Percentiles rank a stretch among this genome's conserved stretches.
Evolutionary conservation across 2,113 vertebrate genomes (phyloP).

Genomic region (Sebastes fasciatus): DNA sequence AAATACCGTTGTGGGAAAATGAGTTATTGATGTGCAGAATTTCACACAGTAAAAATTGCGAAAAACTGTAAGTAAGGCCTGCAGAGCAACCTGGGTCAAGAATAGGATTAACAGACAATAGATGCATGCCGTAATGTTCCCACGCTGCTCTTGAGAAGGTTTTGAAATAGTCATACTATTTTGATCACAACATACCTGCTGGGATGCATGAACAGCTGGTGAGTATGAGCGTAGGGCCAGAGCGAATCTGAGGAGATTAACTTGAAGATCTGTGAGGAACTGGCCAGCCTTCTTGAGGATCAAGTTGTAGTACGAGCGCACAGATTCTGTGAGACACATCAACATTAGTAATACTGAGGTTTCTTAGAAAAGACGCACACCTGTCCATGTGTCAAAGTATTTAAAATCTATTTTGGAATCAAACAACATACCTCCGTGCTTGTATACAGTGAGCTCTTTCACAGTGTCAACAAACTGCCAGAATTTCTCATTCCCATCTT

Average conservation of each 20-base stretch:
- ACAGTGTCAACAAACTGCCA: conserved; percentile 99
- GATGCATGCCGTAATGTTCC: not conserved
- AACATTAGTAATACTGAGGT: not conserved
- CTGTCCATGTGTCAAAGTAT: not conserved
- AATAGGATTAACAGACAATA: not conserved
- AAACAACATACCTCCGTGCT: conserved; percentile 88
- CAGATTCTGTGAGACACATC: conserved; percentile 86
- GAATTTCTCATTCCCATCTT: conserved; percentile 97
- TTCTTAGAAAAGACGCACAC: conserved; percentile 12
- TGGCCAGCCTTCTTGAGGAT: conserved; percentile 97
- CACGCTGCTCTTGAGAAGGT: not conserved
- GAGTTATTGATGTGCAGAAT: conserved; percentile 8
- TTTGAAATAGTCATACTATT: conserved; percentile 1
- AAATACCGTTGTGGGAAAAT: conserved; percentile 13
- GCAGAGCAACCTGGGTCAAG: not conserved
- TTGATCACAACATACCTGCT: conserved; percentile 86
- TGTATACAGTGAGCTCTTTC: conserved; percentile 93
- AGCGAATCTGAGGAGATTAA: conserved; percentile 92
- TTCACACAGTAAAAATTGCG: conserved; percentile 12
- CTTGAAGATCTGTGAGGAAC: conserved; percentile 92
- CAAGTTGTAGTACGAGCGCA: conserved; percentile 93
- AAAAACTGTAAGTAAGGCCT: conserved; percentile 21
- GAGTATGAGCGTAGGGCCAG: conserved; percentile 91
- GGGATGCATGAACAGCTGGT: conserved; percentile 92
- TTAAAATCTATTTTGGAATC: conserved; percentile 13